Evolutionary conservation across 1,140 invertebrate species (phyloP), one percentile per base, ranked within the genome.

Genomic region (Colletes gigas): DNA sequence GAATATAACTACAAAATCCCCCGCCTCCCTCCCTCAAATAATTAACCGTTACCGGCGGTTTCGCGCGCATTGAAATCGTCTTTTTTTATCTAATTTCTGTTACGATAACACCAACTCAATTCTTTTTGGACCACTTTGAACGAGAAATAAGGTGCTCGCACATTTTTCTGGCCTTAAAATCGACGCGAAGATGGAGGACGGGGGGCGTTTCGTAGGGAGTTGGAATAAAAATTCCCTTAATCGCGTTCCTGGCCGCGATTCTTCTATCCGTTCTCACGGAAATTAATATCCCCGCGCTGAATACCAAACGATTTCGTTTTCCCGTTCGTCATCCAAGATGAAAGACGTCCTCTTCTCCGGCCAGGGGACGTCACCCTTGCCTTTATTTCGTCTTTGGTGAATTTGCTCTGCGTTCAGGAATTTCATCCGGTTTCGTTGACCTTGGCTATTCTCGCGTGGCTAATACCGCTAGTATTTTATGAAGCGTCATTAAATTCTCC

Each of bases 211-310:
- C 44, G 65, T n/a, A 50, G 65, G 10, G 44, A 50, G 19, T 50
- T n/a, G 19, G 65, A 67, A 67, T 67, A 67, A 67, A 67, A 67
- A 67, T 67, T 67, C n/a, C 41, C 44, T 41, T 67, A 67, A 67
- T 67, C 65, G 44, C 44, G 19, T 47, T 39, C n/a, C 44, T 6
- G 4, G n/a, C 65, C 47, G 65, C 65, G 9, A 50, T 67, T 67
- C 65, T 67, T 67, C 19, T 52, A 1, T 19, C 47, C 44, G 44
- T 21, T 52, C 65, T 50, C n/a, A 3, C 65, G 44, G 65, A 67
- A 67, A 67, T 67, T 67, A 67, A 67, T 50, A 67, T 67, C 65
- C 44, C 44, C 65, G 65, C 17, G 21, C 41, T 50, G 65, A 67
- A 67, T 67, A 67, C 65, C 47, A 67, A 67, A n/a, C 65, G 65